Base-by-base conservation (phyloP, 2,797 vertebrate genomes). In the Oryzias sinensis region DNA sequence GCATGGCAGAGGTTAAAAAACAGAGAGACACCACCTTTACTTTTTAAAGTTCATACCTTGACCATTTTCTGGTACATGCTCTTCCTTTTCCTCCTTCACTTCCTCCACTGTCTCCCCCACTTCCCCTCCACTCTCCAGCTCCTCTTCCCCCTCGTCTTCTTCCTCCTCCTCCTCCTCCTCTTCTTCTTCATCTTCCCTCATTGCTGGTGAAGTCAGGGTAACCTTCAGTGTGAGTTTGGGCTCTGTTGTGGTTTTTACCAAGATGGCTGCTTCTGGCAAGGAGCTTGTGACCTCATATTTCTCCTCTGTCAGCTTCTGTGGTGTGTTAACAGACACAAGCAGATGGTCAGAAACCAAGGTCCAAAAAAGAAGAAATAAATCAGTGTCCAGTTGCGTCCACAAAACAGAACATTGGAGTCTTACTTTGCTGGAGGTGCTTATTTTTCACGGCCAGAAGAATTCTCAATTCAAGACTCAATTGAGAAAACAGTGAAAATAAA, bases 221-320 rank as follows among this genome's bases (percentile, higher is more conserved):
- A 99, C 93, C 91, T 95, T 98, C 92, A 99, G 90, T 16, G 91
- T 94, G 81, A 99, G 91, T 61, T 94, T 96, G 69, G 96, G 96
- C 62, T 98, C 95, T 71, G 94, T 90, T 54, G 92, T 92, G 58
- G 93, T 95, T 85, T 65, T 89, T 82, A 99, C 93, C 87, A 97
- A 81, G 87, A 99, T 93, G 90, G 96, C 95, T 2, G 96, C 95
- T 81, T 98, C 95, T 6, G 93, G 91, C 74, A 91, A 62, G 79
- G 92, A 94, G 82, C 94, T 90, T 20, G 93, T 92, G 84, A 98
- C 93, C 72, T 96, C 92, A 48, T 97, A 98, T 74, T 95, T 94
- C 78, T 98, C 96, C 83, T 96, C 95, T 68, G 96, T 95, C 85
- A 97, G 93, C 91, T 98, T 99, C 97, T 99, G 92, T 86, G 86